phyloP scores from a whole-genome alignment of 2,797 vertebrate genomes.

The Malurus splendens region DNA sequence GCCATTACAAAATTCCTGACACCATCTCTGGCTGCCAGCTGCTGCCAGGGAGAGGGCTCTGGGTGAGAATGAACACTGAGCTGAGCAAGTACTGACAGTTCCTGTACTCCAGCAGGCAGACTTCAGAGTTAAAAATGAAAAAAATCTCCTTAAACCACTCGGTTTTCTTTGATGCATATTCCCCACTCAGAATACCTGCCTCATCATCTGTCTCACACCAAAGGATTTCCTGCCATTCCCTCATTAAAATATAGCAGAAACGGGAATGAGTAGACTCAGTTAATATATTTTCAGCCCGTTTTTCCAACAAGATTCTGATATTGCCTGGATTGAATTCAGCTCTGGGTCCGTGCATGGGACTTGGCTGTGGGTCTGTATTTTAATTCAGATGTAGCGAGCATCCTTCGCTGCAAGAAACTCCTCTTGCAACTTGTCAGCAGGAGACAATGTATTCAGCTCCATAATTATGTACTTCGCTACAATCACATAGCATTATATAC shows the following conservation, averaged over 20 bases:
- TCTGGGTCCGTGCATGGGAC: background rate
- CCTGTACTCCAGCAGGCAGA: background rate
- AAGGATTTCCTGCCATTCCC: background rate
- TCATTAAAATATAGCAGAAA: conserved; percentile 19
- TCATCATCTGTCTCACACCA: background rate
- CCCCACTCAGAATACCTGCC: background rate
- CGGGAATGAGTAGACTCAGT: background rate
- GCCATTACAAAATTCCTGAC: background rate
- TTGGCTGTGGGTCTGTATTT: background rate
- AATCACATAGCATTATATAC: conserved; percentile 72
- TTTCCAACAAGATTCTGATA: background rate
- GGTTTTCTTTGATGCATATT: background rate
- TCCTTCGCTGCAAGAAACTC: conserved; percentile 36
- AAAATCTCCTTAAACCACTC: background rate
- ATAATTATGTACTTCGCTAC: conserved; percentile 69
- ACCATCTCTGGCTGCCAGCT: background rate
- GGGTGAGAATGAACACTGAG: background rate
- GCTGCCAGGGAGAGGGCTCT: background rate
- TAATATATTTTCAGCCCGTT: background rate
- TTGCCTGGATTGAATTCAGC: background rate
- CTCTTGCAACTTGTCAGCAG: conserved; percentile 63
- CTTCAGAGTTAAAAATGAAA: background rate
- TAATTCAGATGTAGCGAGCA: conserved; percentile 23
- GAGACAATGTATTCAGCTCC: conserved; percentile 73
- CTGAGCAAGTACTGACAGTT: background rate